Conservation (phyloP, 2,113 vertebrate genomes). For the Lamprologus tigripictilis region DNA sequence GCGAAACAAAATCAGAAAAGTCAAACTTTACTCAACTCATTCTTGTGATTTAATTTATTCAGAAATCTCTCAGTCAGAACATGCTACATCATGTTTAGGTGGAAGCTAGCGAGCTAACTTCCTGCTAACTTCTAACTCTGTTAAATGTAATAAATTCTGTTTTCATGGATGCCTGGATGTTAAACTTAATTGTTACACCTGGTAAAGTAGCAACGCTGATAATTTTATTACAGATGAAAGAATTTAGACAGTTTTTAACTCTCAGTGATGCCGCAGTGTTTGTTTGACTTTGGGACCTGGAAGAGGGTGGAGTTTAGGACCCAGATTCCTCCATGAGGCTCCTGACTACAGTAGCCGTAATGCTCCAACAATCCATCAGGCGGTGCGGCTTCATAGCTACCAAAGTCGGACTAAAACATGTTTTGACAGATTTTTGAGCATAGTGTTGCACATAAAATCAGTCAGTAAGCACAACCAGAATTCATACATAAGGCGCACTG, state of each 20-base stretch:
- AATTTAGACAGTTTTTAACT: rapidly evolving
- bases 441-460: rapidly evolving
- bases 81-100: rapidly evolving
- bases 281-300: rapidly evolving
- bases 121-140: rapidly evolving
- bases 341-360: rapidly evolving
- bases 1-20: rapidly evolving
- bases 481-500: background rate
- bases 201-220: too few relatives aligned
- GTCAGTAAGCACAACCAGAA: background rate
- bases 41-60: rapidly evolving
- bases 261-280: rapidly evolving
- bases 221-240: too few relatives aligned
- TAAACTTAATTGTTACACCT: background rate
- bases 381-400: rapidly evolving
- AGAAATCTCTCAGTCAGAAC: background rate
- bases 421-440: rapidly evolving
- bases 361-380: background rate
- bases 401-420: rapidly evolving
- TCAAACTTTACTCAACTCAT: background rate
- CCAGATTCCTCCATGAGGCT: background rate
- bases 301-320: background rate
- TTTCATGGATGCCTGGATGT: background rate
- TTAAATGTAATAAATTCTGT: rapidly evolving
- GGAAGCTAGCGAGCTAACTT: background rate